Percentiles rank a stretch among this genome's conserved stretches.
Conservation (phyloP, 1,140 invertebrate species). For the Drusus annulatus region DNA sequence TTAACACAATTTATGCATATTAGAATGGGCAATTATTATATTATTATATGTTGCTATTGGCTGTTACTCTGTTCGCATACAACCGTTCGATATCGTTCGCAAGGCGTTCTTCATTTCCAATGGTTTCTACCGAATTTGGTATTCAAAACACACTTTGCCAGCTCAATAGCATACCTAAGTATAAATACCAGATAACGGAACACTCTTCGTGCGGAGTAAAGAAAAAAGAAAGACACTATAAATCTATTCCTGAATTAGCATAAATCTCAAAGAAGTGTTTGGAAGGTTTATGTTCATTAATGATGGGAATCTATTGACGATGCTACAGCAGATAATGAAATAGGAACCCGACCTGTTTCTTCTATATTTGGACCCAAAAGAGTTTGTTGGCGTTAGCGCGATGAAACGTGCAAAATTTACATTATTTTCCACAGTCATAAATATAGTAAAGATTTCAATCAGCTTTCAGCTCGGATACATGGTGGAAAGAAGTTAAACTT, state of each 20-base stretch:
- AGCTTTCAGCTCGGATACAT: too few relatives aligned
- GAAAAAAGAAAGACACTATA: not conserved
- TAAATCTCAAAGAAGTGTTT: constrained; percentile 15
- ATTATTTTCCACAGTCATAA: too few relatives aligned
- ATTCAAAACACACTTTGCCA: constrained; percentile 7
- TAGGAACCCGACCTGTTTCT: not conserved
- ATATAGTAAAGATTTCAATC: too few relatives aligned
- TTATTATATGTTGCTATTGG: too few relatives aligned
- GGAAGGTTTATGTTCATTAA: not conserved
- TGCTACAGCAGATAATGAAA: not conserved
- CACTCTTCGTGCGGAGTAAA: constrained; percentile 15
- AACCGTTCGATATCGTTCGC: not conserved
- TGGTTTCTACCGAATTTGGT: constrained; percentile 12
- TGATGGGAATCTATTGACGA: not conserved
- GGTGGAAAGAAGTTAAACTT: too few relatives aligned
- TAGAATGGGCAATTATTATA: too few relatives aligned
- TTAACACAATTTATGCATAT: too few relatives aligned
- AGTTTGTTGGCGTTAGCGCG: not conserved
- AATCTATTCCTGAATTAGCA: constrained; percentile 6
- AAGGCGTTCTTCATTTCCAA: not conserved
- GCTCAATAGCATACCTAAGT: constrained; percentile 24
- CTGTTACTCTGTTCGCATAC: not conserved
- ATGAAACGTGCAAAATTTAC: not conserved
- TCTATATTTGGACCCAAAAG: not conserved
- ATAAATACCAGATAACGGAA: constrained; percentile 28